Base-by-base conservation (phyloP, 2,113 vertebrate genomes). In the Tetraodon nigroviridis region DNA sequence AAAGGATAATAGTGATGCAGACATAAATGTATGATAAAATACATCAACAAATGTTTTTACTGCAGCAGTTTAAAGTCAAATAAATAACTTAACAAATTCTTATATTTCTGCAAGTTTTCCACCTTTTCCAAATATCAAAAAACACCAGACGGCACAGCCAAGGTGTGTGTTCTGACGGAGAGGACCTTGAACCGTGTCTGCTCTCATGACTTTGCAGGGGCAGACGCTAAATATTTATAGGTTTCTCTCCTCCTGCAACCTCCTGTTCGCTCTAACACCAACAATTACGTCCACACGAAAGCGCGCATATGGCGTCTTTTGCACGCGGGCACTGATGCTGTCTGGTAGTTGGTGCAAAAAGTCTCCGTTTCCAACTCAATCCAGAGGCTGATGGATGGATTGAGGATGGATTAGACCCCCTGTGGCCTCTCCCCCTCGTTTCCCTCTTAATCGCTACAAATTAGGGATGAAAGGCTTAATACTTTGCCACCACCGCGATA, bases 211-310 rank as follows among this genome's bases (percentile, higher is more conserved):
- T 77, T 79, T 78, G 78, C 75, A 75, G 66, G 20, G 62, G 49
- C 66, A 74, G 69, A 74, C 73, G 59, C 63, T 78, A 69, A 80
- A 86, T 83, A 85, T 85, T 82, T 84, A 79, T 79, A 69, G 75
- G 60, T 65, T 32, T 45, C 45, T 45, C 58, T 41, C 69, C 40
- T 29, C 29, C 21, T 37, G 17, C 32, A 49, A 57, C 64, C 62
- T 40, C 48, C 44, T 24, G 17, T 51, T 19, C 40, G 55, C 62
- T 80, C 40, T 18, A 73, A 76, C 73, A 65, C 74, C 62, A 61
- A 63, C 70, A 66, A 44, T 50, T 29, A 52, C 40, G 56, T 63
- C 6, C 66, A 32, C 62, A 61, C 58, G 4, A n/a, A 57, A 51
- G 32, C 52, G 51, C 15, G 29, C 3, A 20, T 14, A 4, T 20